Evolutionary conservation across 2,113 vertebrate species (phyloP).

Genomic region (Tragelaphus imberbis): DNA sequence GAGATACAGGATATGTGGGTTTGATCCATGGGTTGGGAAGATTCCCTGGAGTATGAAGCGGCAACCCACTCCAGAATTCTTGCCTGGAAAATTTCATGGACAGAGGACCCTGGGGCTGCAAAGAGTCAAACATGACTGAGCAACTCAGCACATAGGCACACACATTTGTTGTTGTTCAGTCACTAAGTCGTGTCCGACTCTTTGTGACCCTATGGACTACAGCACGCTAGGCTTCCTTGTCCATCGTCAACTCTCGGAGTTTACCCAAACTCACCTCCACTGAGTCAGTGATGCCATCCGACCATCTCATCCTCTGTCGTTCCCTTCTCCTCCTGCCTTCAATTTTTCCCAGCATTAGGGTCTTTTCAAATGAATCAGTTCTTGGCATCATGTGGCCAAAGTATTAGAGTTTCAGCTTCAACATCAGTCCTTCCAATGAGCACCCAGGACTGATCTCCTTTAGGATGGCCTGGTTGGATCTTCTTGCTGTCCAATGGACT

Average conservation of each 20-base stretch:
- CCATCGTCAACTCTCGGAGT: background rate
- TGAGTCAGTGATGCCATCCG: background rate
- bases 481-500: no score
- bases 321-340: background rate
- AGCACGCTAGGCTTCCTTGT: background rate
- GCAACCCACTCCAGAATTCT: background rate
- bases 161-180: background rate
- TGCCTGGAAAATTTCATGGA: background rate
- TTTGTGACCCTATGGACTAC: background rate
- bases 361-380: no score
- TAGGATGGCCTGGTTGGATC: no score
- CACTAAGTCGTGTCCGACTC: fast-evolving
- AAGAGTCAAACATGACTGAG: background rate
- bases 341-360: no score
- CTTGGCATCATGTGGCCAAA: no score
- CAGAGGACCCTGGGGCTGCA: background rate
- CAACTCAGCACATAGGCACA: background rate
- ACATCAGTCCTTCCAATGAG: no score
- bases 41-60: background rate
- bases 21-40: background rate
- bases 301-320: background rate
- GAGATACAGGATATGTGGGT: background rate
- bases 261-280: background rate
- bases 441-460: no score
- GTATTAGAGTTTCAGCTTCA: no score